These are phyloP conservation scores for Chrysolina americana DNA, from an alignment of 2,888 invertebrate genomes.

Conservation along the genomic window DNA sequence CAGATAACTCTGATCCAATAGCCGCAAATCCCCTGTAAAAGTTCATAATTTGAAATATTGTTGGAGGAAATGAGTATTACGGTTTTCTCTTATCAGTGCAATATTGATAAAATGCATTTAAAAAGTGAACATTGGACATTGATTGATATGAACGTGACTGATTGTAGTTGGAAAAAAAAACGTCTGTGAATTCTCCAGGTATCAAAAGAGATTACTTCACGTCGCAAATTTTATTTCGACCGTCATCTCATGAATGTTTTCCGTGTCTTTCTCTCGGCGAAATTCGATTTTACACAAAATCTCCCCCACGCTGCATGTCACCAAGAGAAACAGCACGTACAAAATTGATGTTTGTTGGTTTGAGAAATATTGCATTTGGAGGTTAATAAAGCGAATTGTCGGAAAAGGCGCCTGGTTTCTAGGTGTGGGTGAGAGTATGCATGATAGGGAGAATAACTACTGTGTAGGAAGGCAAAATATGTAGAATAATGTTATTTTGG, in stretches of 20 bases:
- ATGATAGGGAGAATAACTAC: neutral
- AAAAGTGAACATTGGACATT: too few species aligned
- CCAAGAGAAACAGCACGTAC: constrained; percentile 6
- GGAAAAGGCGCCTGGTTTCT: neutral
- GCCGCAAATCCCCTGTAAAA: too few species aligned
- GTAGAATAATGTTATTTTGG: too few species aligned
- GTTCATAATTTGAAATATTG: too few species aligned
- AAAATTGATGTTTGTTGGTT: constrained; percentile 18
- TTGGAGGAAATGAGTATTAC: too few species aligned
- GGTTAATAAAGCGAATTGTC: neutral
- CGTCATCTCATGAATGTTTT: neutral
- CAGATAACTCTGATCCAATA: too few species aligned
- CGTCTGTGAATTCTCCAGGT: too few species aligned
- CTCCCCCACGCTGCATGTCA: neutral
- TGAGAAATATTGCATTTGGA: constrained; percentile 6
- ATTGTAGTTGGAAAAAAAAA: neutral
- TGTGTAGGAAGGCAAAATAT: too few species aligned
- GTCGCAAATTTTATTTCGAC: neutral
- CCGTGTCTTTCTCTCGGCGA: constrained; percentile 3
- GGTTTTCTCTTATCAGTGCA: too few species aligned
- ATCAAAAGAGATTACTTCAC: neutral
- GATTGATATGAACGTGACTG: too few species aligned
- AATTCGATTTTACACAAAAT: neutral
- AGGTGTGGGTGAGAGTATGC: neutral
- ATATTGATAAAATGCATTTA: too few species aligned